Evolutionary conservation across 2,113 vertebrate species (phyloP), one percentile per base, ranked within the genome.

Genomic region (Toxostoma redivivum): DNA sequence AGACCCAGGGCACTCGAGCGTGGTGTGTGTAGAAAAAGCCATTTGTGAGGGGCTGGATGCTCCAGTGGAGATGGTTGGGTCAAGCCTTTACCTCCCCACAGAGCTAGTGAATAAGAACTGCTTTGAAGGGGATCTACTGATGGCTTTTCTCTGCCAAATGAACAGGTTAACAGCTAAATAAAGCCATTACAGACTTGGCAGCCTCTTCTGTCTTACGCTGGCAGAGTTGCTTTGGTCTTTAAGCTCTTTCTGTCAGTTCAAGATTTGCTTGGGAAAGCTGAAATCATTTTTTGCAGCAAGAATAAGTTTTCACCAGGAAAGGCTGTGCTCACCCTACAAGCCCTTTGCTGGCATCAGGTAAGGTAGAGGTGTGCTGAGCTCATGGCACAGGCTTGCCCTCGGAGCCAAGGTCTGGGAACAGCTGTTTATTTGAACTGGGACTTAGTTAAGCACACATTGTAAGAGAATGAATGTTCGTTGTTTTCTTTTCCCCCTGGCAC

Each of bases 341-440:
- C n/a, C 42, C 30, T 66, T 73, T 77, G 76, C 28, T 73, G 83
- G 42, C 35, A 2, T 8, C 27, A 33, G 19, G 28, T 31, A 8
- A 15, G 44, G 22, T 27, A 7, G 12, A 54, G 77, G 35, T 79
- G 35, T 42, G 7, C 42, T 18, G 61, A 31, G 28, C 87, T 85
- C 53, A 3, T 19, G n/a, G 73, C 7, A 1, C 5, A 44, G 90
- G 37, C 27, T 57, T 44, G 84, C 77, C 81, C 84, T 69, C 12
- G 0, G 80, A 60, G 53, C 58, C 11, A 94, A 96, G 82, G 80
- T 83, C 89, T 92, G 80, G 31, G 45, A 78, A 61, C 44, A 92
- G 58, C 73, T 87, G 10, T 79, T 92, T 78, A 10, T 95, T 91
- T 95, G 91, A 81, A 82, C 70, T 76, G 15, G 54, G 25, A 27